Evolutionary conservation across 2,113 vertebrate species (phyloP), one percentile per base, ranked within the genome.

Genomic region (Hippocampus abdominalis): DNA sequence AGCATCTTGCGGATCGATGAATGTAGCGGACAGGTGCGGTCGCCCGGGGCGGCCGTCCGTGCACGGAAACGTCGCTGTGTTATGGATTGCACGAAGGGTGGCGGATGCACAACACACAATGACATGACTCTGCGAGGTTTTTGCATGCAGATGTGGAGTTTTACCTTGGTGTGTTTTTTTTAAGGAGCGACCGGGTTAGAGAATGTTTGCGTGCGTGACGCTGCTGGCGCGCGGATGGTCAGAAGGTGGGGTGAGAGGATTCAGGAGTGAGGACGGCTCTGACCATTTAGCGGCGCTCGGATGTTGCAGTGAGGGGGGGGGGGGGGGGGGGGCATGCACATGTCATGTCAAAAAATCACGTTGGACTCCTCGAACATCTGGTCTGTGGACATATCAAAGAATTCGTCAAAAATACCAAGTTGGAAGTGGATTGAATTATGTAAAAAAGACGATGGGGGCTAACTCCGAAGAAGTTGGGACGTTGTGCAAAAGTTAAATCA

Each of bases 11-110:
- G 13, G 64, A 66, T 64, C 57, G 12, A 32, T 53, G 71, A 69
- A 71, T 57, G 74, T 61, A 44, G 72, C 76, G 76, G 81, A 81
- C 82, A 83, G 82, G 86, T 88, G 84, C 73, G 80, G 82, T 85
- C 69, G 79, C 71, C 73, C 23, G 3, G 69, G 66, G 12, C 69
- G 5, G 61, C 42, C 49, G 69, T 53, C 4, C 25, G 15, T 12
- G 32, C 16, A 82, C 27, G 63, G 76, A 73, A 27, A 68, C 70
- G 59, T 5, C 64, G 42, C 57, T 73, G 75, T 73, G 65, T 53
- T 1, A 67, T n/a, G 39, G 40, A 3, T 23, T 73, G 54, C 67
- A 51, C 48, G 57, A 57, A 8, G 40, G 56, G 74, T 79, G 70
- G 70, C 23, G 64, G 53, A 78, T 64, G 75, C 56, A 75, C 63